These are phyloP conservation scores for Drosophila watanabei DNA, from an alignment of 1,140 invertebrate genomes.

Conservation along the genomic window DNA sequence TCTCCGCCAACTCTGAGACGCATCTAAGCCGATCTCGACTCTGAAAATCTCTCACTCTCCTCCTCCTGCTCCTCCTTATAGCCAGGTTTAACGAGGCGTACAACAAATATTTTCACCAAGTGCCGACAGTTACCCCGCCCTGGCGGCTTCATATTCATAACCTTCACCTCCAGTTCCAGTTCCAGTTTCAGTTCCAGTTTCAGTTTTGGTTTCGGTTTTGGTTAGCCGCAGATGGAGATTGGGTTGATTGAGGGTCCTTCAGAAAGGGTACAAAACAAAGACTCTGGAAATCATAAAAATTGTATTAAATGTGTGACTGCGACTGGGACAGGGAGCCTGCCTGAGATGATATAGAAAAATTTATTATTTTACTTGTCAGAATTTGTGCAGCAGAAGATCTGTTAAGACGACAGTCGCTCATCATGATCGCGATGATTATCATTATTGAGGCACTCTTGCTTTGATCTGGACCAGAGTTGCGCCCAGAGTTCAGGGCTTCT, in stretches of 20 bases:
- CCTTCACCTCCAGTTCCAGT: slow-evolving; percentile 15
- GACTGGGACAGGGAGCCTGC: slow-evolving; percentile 2
- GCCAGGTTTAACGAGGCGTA: slow-evolving; percentile 71
- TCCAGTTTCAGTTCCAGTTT: background rate
- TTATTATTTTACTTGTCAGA: slow-evolving; percentile 74
- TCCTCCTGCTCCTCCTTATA: background rate
- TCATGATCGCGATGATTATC: slow-evolving; percentile 78
- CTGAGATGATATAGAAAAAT: slow-evolving; percentile 66
- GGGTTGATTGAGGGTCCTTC: slow-evolving; percentile 81
- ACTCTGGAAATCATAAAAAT: slow-evolving; percentile 63
- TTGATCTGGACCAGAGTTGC: slow-evolving; percentile 67
- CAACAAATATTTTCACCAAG: slow-evolving; percentile 69
- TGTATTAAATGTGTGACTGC: slow-evolving; percentile 75
- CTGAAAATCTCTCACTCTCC: slow-evolving; percentile 13
- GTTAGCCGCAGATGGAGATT: slow-evolving; percentile 37
- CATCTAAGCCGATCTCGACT: slow-evolving; percentile 24
- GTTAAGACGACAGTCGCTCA: slow-evolving; percentile 71
- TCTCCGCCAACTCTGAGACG: slow-evolving; percentile 30
- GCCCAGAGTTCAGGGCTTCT: slow-evolving; percentile 23
- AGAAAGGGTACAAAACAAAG: slow-evolving; percentile 76
- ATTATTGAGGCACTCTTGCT: slow-evolving; percentile 84
- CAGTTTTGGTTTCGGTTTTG: slow-evolving; percentile 1
- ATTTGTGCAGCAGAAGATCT: slow-evolving; percentile 67
- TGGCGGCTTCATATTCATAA: background rate
- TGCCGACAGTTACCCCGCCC: slow-evolving; percentile 50